These are phyloP conservation scores for Marronus borbonicus DNA, from an alignment of 2,888 invertebrate genomes.

Conservation along the genomic window DNA sequence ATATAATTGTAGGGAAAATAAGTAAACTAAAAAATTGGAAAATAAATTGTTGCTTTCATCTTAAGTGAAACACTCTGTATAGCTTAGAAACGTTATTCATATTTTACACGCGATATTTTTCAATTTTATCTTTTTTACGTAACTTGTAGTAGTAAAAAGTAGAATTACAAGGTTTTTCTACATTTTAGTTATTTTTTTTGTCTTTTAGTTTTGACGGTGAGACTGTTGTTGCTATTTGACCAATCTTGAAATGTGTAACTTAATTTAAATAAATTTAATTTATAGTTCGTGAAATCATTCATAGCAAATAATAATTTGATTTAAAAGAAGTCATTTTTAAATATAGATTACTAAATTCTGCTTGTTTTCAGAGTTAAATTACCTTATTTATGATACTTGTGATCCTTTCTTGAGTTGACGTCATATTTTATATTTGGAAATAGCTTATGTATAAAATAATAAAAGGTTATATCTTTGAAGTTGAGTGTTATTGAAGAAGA, in stretches of 20 bases:
- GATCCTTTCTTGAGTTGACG: constrained; percentile 48
- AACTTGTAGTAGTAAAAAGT: constrained; percentile 27
- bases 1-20: too few species aligned
- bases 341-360: constrained; percentile 13
- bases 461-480: constrained; percentile 45
- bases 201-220: not conserved
- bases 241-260: constrained; percentile 17
- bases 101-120: constrained; percentile 30
- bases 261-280: constrained; percentile 33
- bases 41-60: too few species aligned
- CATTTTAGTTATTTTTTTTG: constrained; percentile 2
- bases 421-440: constrained; percentile 58
- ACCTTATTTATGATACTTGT: constrained; percentile 44
- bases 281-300: not conserved
- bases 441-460: constrained; percentile 56
- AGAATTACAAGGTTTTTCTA: constrained; percentile 20
- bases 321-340: not conserved
- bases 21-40: too few species aligned
- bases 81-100: constrained; percentile 36
- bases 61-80: constrained; percentile 4
- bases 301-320: constrained; percentile 2
- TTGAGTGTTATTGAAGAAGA: not conserved
- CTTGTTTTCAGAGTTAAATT: constrained; percentile 35
- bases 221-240: constrained; percentile 26
- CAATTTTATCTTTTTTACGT: constrained; percentile 40